A percentile compares a stretch with the other conserved stretches of the same genome.
phyloP scores from a whole-genome alignment of 1,140 invertebrate species.

The Drosophila biarmipes region DNA sequence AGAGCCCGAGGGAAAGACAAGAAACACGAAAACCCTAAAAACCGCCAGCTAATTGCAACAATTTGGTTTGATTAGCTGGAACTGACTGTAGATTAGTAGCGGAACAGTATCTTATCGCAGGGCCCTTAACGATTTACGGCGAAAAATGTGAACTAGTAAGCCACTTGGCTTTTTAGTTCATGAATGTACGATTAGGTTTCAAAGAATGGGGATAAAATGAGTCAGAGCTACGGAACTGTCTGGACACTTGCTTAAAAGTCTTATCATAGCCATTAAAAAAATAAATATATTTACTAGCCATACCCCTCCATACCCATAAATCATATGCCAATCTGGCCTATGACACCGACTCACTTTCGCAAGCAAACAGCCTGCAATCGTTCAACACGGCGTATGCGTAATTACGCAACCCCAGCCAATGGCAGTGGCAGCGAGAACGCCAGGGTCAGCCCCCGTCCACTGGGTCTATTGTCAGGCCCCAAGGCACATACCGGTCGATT shows the following conservation, averaged over 20 bases:
- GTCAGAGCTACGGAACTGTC: not conserved
- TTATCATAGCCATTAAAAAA: not conserved
- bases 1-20: constrained; percentile 11
- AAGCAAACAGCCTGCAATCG: constrained; percentile 7
- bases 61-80: constrained; percentile 43
- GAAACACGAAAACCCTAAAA: constrained; percentile 23
- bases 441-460: constrained; percentile 57
- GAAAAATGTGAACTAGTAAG: not conserved
- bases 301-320: not conserved
- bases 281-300: not conserved
- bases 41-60: constrained; percentile 25
- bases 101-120: constrained; percentile 34
- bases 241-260: not conserved
- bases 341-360: not conserved
- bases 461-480: constrained; percentile 21
- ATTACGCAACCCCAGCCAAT: constrained; percentile 53
- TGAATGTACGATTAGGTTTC: constrained; percentile 8
- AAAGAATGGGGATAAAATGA: not conserved
- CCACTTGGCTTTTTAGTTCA: not conserved
- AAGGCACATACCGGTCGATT: constrained; percentile 60
- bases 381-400: constrained; percentile 65
- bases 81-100: constrained; percentile 25
- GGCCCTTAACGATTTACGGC: constrained; percentile 10
- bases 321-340: constrained; percentile 3
- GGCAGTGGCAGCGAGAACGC: constrained; percentile 18